Percentiles rank a stretch among this genome's conserved stretches.
Conservation (phyloP, 1,140 invertebrate genomes). For the Theocolax elegans region DNA sequence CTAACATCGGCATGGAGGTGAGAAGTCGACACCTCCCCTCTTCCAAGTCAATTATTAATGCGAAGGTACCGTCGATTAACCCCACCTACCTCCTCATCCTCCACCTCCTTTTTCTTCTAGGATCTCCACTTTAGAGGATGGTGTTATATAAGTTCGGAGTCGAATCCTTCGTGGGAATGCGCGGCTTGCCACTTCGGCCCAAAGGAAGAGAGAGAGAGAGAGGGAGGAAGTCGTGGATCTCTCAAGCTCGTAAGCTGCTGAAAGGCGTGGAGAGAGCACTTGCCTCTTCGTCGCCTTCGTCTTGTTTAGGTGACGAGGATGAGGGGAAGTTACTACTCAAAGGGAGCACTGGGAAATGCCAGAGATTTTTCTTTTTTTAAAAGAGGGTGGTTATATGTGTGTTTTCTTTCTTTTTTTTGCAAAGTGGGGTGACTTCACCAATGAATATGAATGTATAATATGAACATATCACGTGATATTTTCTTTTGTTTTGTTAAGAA, state of each 20-base stretch:
- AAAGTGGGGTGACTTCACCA: too few species aligned
- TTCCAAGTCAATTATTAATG: constrained; percentile 52
- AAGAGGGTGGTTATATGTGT: too few species aligned
- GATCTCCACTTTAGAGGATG: constrained; percentile 15
- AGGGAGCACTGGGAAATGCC: background rate
- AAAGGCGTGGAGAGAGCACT: constrained; percentile 60
- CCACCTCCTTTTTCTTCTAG: background rate
- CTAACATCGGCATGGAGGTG: too few species aligned
- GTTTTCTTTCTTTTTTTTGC: too few species aligned
- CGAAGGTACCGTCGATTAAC: constrained; percentile 52
- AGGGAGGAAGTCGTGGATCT: background rate
- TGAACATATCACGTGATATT: too few species aligned
- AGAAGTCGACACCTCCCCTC: background rate
- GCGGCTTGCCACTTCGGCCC: constrained; percentile 50
- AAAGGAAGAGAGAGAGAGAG: too few species aligned
- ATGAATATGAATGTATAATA: too few species aligned
- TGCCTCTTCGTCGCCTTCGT: constrained; percentile 45
- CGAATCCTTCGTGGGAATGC: constrained; percentile 64
- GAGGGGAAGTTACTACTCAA: background rate
- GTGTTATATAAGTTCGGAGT: constrained; percentile 60
- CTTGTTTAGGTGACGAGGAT: background rate
- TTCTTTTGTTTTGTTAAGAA: too few species aligned
- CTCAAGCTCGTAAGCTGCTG: constrained; percentile 62
- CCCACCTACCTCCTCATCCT: constrained; percentile 44
- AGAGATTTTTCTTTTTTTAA: too few species aligned